Evolutionary conservation across 2,113 vertebrate genomes (phyloP), one percentile per base, ranked within the genome.

Genomic region (Datnioides undecimradiatus): DNA sequence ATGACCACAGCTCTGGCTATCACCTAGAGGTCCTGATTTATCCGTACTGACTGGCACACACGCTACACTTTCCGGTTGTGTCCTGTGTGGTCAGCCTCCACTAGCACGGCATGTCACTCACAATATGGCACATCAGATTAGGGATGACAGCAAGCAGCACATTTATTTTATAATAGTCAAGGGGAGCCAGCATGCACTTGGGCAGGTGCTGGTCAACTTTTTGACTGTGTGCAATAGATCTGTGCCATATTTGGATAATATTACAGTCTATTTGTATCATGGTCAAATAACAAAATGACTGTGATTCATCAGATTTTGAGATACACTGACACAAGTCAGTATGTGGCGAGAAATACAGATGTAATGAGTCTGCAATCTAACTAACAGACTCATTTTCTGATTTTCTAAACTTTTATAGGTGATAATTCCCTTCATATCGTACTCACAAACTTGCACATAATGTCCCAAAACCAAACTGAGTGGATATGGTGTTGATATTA

Each of bases 31-130:
- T 55, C 40, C 34, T 67, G 74, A 75, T 76, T 68, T 76, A 76
- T 82, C 55, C 23, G 43, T 4, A 64, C 41, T 76, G 69, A 87
- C 76, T 80, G 55, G 40, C 23, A 65, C 54, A 62, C 21, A 60
- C 45, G 19, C 49, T 41, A 36, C 43, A 41, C 23, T 66, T 31
- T 54, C 72, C 55, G 8, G 33, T 52, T 38, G 55, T 48, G 48
- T 62, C 69, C 65, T 67, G 51, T 63, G 41, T 51, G 69, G 8
- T 71, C 16, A 27, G 33, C 66, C 57, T 65, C 16, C 52, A 40
- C 73, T 33, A n/a, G 73, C 77, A 27, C 31, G 36, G 25, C 69
- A 38, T 48, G 71, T 72, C 80, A 67, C 57, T 73, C 38, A 43
- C 77, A 70, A 65, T 62, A 54, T 71, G 57, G 34, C 34, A 74